phyloP scores from a whole-genome alignment of 2,888 invertebrate species.

The Temnothorax rugatulus region DNA sequence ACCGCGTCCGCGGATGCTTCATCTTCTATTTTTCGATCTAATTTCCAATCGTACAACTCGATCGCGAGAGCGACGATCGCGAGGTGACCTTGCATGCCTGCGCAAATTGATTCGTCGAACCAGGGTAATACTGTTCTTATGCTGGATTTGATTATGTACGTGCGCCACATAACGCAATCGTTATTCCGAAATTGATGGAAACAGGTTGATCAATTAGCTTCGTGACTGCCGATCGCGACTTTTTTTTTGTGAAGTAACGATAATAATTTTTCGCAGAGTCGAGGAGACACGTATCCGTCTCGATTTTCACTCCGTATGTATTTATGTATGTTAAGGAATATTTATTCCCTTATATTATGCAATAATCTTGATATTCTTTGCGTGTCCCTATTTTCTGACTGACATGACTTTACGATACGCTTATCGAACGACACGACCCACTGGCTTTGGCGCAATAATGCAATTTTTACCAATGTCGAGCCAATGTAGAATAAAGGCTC shows the following conservation, averaged over 20 bases:
- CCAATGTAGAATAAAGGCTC: background rate
- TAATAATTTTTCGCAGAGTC: background rate
- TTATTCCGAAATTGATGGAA: conserved; percentile 3
- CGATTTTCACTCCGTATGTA: background rate
- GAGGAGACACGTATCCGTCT: background rate
- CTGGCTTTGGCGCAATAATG: conserved; percentile 52
- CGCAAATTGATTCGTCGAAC: conserved; percentile 4
- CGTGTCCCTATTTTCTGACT: conserved; percentile 4
- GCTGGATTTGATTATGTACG: background rate
- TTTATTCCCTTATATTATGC: background rate
- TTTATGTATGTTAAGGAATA: background rate
- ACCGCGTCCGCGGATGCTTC: conserved; percentile 46
- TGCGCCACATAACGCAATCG: background rate
- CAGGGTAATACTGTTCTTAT: background rate
- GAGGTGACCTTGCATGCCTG: conserved; percentile 20
- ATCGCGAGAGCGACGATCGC: background rate
- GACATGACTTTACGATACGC: background rate
- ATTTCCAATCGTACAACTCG: conserved; percentile 48
- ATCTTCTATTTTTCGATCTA: conserved; percentile 48
- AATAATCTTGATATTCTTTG: background rate
- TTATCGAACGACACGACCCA: conserved; percentile 46
- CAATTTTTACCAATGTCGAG: conserved; percentile 20
- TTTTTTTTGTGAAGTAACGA: background rate
- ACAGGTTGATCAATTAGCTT: background rate
- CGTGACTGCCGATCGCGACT: background rate